Evolutionary conservation across 2,797 vertebrate species (phyloP), one percentile per base, ranked within the genome.

Genomic region (Bradypodion ventrale): DNA sequence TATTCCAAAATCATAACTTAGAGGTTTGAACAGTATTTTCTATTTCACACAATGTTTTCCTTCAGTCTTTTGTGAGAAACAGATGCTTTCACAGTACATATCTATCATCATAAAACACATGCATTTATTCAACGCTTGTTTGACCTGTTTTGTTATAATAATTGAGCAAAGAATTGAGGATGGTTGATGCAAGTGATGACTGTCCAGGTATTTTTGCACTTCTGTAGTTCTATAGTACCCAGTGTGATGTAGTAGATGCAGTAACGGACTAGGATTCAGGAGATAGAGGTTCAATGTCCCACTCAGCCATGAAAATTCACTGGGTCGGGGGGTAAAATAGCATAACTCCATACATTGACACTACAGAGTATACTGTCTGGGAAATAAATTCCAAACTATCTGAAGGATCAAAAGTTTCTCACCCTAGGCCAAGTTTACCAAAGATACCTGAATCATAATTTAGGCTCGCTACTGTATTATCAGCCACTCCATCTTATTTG

Each of bases 101-200:
- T 49, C 68, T 72, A 83, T 25, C 62, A 25, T 32, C 15, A 32
- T 5, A 21, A 29, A 25, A 6, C 49, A 56, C 4, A 63, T 73
- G 68, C 65, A 23, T 84, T 84, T 72, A 4, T 19, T 89, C 40
- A 68, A 62, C 5, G 25, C 10, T 21, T 40, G 19, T 32, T 37
- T 16, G 12, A 68, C 89, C 60, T 66, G 7, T 5, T 42, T 79
- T 32, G 72, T 15, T 85, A 23, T 65, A 87, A 72, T 63, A 7
- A 78, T 56, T 23, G 83, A 82, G 69, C 59, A 83, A 4, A 72
- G 87, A 75, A 16, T 23, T 0, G 68, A 78, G 9, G 52, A 23
- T 78, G 37, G 21, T 32, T 25, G 8, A n/a, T 42, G 15, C 23
- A 63, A 23, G 29, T 63, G 46, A 5, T 49, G 7, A 49, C 46